Evolutionary conservation across 2,888 invertebrate genomes (phyloP).

Genomic region (Drosophila affinis): DNA sequence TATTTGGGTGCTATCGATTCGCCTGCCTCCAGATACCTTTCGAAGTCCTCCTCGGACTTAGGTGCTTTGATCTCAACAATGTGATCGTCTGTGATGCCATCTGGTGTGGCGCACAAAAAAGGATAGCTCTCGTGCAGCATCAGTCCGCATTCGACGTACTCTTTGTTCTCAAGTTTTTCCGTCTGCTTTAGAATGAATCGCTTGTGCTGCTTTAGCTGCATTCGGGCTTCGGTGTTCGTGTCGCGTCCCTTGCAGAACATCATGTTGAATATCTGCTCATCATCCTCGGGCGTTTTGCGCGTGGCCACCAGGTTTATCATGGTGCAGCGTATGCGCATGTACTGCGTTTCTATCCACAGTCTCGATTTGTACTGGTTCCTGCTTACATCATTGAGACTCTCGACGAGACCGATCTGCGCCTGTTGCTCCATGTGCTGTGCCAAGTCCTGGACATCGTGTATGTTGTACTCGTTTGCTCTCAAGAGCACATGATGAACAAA

Average conservation of each 20-base stretch:
- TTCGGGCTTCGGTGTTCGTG: conserved; percentile 73
- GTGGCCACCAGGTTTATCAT: conserved; percentile 81
- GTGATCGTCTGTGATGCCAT: conserved; percentile 83
- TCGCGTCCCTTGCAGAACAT: conserved; percentile 83
- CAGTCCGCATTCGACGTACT: conserved; percentile 81
- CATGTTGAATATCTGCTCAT: conserved; percentile 79
- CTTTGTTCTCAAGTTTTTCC: conserved; percentile 82
- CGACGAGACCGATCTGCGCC: conserved; percentile 79
- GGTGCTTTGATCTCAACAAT: conserved; percentile 83
- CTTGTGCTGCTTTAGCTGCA: conserved; percentile 83
- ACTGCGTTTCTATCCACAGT: conserved; percentile 82
- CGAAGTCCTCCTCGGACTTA: conserved; percentile 84
- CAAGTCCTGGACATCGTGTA: conserved; percentile 78
- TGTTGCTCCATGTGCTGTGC: conserved; percentile 81
- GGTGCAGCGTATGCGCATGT: conserved; percentile 82
- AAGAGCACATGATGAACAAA: conserved; percentile 82
- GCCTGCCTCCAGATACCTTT: conserved; percentile 82
- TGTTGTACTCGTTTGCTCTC: conserved; percentile 77
- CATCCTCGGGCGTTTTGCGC: conserved; percentile 78
- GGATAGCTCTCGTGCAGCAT: conserved; percentile 81
- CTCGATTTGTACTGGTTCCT: conserved; percentile 80
- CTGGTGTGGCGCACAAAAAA: conserved; percentile 81
- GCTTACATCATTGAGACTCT: conserved; percentile 76
- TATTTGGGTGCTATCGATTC: conserved; percentile 83
- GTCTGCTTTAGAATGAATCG: conserved; percentile 83